Conservation (phyloP, 2,113 vertebrate genomes). For the Pachypanchax playfairii region DNA sequence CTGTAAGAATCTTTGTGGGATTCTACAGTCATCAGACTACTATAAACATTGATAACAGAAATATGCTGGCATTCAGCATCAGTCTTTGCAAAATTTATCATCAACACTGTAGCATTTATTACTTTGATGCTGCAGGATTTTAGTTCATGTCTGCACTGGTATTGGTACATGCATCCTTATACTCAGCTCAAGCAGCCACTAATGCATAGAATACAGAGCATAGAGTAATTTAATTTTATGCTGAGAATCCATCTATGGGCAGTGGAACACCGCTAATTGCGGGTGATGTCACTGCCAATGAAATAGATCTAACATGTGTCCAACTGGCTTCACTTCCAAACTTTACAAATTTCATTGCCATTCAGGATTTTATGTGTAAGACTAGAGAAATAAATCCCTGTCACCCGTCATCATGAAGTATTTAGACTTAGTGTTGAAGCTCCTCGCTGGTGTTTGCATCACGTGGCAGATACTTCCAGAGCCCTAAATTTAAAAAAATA, state of each 20-base stretch:
- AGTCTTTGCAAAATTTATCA: no score
- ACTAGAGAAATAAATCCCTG: constrained; percentile 34
- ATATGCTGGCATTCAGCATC: no score
- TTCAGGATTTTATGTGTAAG: constrained; percentile 26
- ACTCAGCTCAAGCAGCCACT: not conserved
- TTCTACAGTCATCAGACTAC: no score
- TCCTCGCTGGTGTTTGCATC: not conserved
- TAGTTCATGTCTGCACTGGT: no score
- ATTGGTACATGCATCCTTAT: no score
- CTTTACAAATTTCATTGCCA: constrained; percentile 42
- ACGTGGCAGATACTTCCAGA: constrained; percentile 9
- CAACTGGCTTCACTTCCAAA: constrained; percentile 41
- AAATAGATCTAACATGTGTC: constrained; percentile 18
- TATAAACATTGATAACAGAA: no score
- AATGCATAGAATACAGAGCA: constrained; percentile 38
- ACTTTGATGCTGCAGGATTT: no score
- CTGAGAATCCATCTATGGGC: constrained; percentile 36
- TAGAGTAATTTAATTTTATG: constrained; percentile 53
- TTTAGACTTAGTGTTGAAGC: constrained; percentile 19
- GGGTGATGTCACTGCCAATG: constrained; percentile 58
- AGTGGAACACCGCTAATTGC: constrained; percentile 60
- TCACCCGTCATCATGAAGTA: constrained; percentile 32
- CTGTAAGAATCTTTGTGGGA: no score
- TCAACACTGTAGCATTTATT: no score
- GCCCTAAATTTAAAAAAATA: not conserved